These are phyloP conservation scores for Cryptomyrus ogoouensis DNA, from an alignment of 2,113 vertebrate genomes.

Conservation along the genomic window DNA sequence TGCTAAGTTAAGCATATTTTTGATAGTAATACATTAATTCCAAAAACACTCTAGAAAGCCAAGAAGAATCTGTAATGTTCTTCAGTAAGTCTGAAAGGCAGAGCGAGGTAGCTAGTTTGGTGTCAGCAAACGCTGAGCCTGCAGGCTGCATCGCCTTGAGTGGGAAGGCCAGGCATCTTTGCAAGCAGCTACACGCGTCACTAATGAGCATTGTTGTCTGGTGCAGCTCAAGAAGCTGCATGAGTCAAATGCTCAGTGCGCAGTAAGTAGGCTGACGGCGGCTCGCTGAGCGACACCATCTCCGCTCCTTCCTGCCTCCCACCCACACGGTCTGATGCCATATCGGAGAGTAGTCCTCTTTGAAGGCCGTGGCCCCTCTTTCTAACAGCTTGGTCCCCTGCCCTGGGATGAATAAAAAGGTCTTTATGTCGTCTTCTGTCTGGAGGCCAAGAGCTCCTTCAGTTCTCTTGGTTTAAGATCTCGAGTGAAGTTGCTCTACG, in stretches of 20 bases:
- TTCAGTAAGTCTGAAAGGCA: not conserved
- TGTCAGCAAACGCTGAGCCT: not conserved
- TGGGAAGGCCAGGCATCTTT: not conserved
- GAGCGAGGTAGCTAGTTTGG: not conserved
- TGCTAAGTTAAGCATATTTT: not conserved
- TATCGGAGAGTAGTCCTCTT: not conserved
- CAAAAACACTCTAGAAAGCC: not conserved
- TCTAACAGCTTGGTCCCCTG: not conserved
- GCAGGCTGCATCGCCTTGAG: not conserved
- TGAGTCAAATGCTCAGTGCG: not conserved
- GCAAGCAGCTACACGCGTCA: not conserved
- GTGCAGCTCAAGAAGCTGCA: not conserved
- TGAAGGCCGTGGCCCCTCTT: not conserved
- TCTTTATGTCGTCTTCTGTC: not conserved
- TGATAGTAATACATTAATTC: not conserved
- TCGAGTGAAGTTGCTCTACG: not conserved
- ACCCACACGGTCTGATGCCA: not conserved
- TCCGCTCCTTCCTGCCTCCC: not conserved
- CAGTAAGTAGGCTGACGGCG: not conserved
- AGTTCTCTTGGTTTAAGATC: not conserved
- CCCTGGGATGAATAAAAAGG: not conserved
- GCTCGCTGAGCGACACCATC: not conserved
- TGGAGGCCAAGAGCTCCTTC: conserved; percentile 8
- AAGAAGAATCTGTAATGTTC: not conserved
- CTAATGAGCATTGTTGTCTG: not conserved